phyloP scores from a whole-genome alignment of 2,113 vertebrate genomes.

The Gasterosteus aculeatus region DNA sequence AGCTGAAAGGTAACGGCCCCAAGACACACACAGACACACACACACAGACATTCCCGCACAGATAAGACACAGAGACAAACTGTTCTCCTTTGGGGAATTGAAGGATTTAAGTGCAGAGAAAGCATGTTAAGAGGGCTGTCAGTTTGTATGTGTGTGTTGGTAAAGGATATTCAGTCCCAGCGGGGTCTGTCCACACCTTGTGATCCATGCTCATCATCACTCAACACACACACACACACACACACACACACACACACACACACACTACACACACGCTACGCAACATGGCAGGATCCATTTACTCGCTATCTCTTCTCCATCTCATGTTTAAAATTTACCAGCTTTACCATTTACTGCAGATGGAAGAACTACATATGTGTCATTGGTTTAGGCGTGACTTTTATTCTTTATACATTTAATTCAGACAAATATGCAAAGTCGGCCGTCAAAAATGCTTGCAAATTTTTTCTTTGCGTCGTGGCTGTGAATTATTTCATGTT shows the following conservation, averaged over 20 bases:
- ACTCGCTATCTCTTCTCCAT: conserved; percentile 12
- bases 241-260: conserved; percentile 5
- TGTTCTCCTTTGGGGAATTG: conserved; percentile 31
- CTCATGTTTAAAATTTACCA: not conserved
- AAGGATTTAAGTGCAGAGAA: conserved; percentile 64
- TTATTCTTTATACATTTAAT: not conserved
- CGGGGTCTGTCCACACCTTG: conserved; percentile 46
- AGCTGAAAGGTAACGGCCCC: conserved; percentile 50
- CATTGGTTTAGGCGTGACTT: not conserved
- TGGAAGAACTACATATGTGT: conserved; percentile 3
- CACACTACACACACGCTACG: not conserved
- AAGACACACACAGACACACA: conserved; percentile 17
- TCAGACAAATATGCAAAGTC: not conserved
- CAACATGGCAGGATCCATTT: conserved; percentile 16
- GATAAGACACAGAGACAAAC: conserved; percentile 52
- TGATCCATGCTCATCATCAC: conserved; percentile 55
- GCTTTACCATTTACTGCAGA: not conserved
- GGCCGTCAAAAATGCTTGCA: not conserved
- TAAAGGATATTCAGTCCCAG: conserved; percentile 48
- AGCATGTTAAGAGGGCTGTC: conserved; percentile 59
- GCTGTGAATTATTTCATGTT: not conserved
- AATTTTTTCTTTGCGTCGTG: not conserved
- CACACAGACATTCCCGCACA: conserved; percentile 2
- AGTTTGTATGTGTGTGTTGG: conserved; percentile 39
- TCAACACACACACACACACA: conserved; percentile 38